Base-by-base conservation (phyloP, 2,113 vertebrate genomes). In the Rhipidura dahli region DNA sequence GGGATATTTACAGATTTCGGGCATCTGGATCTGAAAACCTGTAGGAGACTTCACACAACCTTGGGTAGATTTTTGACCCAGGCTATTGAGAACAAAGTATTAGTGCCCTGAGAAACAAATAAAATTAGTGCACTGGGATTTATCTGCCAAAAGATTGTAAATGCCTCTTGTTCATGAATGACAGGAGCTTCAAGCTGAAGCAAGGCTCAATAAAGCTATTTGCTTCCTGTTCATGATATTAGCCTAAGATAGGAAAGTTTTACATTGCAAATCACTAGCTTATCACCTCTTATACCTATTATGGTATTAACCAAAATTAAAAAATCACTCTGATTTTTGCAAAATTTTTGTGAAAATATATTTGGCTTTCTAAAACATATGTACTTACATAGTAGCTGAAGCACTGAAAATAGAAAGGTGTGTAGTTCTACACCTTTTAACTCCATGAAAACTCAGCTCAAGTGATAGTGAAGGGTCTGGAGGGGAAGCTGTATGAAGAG, bases 401-500 rank as follows among this genome's bases (percentile, higher is more conserved):
- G 22, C n/a, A 69, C n/a, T 66, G 17, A 84, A 81, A 81, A 33
- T 37, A 13, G 2, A 39, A 90, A 50, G 1, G 0, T 11, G 1
- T 24, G 4, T 44, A 63, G 10, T 51, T 79, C 21, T 47, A 30
- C 5, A 42, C 8, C 9, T 82, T 84, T 57, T 49, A 50, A 26
- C 6, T 93, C 26, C 13, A 13, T 37, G 17, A 47, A 89, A 61
- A 3, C 15, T 59, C 7, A 18, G 22, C 7, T 57, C 1, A 10
- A 54, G 71, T 39, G 27, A 39, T 9, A 23, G 19, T 3, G 9
- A 81, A 30, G 10, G 22, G 8, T 50, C 37, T 65, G 27, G 15
- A 65, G 64, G 19, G 8, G 10, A 63, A 63, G 13, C 9, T 0
- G 0, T 11, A 21, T 2, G 18, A 33, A 7, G 15, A 50, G 15